Percentiles rank a stretch among this genome's conserved stretches.
Evolutionary conservation across 2,888 invertebrate genomes (phyloP).

Genomic region (Acrobasis suavella): DNA sequence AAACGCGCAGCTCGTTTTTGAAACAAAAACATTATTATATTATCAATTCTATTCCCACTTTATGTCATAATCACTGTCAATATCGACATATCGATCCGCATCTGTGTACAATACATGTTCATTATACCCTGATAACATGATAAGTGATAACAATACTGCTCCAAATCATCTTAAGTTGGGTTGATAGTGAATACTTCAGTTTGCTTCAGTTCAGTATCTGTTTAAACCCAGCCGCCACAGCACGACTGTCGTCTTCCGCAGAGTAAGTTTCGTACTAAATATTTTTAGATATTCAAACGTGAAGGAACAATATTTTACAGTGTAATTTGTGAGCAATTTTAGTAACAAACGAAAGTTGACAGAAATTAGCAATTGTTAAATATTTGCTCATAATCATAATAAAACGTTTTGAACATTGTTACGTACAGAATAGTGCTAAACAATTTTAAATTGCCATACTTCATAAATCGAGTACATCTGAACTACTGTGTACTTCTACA

Average conservation of each 20-base stretch:
- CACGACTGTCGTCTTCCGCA: neutral
- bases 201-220: neutral
- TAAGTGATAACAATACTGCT: slow-evolving; percentile 32
- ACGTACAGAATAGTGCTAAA: too few species aligned
- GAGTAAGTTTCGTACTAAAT: slow-evolving; percentile 4
- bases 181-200: neutral
- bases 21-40: too few species aligned
- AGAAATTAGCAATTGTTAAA: neutral
- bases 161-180: slow-evolving; percentile 37
- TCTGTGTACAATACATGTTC: slow-evolving; percentile 8
- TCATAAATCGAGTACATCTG: too few species aligned
- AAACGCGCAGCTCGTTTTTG: too few species aligned
- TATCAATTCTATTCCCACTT: too few species aligned
- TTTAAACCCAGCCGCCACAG: neutral
- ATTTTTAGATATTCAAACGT: neutral
- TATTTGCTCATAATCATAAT: too few species aligned
- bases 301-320: neutral
- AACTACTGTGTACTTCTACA: too few species aligned
- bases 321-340: slow-evolving; percentile 23
- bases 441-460: too few species aligned
- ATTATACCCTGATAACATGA: slow-evolving; percentile 46
- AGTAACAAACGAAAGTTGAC: slow-evolving; percentile 33
- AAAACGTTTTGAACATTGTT: too few species aligned
- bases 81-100: slow-evolving; percentile 3
- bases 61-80: neutral